Conservation (phyloP, 2,888 invertebrate species). For the Eurytoma californica region DNA sequence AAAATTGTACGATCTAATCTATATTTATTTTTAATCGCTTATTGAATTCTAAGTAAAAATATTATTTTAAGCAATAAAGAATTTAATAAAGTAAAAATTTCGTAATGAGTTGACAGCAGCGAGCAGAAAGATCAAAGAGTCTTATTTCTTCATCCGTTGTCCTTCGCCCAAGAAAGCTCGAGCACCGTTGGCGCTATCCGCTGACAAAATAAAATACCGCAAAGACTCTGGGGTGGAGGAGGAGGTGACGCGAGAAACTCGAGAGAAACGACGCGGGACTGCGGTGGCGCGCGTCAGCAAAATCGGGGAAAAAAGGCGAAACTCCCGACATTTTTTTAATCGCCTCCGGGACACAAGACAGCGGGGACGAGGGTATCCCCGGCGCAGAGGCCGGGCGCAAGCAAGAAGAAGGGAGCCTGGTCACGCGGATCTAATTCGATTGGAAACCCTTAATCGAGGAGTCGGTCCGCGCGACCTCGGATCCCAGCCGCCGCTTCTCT, state of each 20-base stretch:
- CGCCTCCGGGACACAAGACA: constrained; percentile 13
- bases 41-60: too few species aligned
- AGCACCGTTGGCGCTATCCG: neutral
- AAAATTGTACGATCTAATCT: too few species aligned
- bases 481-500: constrained; percentile 52
- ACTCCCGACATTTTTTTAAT: constrained; percentile 43
- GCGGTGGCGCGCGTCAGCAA: constrained; percentile 11
- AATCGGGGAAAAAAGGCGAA: constrained; percentile 16
- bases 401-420: constrained; percentile 8
- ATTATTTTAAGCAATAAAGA: too few species aligned
- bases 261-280: neutral
- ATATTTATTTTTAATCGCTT: too few species aligned
- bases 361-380: neutral
- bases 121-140: constrained; percentile 19
- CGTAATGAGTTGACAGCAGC: neutral
- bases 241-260: neutral
- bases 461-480: constrained; percentile 58
- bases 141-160: neutral
- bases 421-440: constrained; percentile 65
- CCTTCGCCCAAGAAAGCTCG: neutral
- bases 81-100: neutral
- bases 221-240: constrained; percentile 7
- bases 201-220: neutral
- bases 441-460: constrained; percentile 65
- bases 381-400: constrained; percentile 7